A percentile compares a stretch with the other conserved stretches of the same genome.
These are phyloP conservation scores for Euglossa dilemma DNA, from an alignment of 1,140 invertebrate species.

Conservation along the genomic window DNA sequence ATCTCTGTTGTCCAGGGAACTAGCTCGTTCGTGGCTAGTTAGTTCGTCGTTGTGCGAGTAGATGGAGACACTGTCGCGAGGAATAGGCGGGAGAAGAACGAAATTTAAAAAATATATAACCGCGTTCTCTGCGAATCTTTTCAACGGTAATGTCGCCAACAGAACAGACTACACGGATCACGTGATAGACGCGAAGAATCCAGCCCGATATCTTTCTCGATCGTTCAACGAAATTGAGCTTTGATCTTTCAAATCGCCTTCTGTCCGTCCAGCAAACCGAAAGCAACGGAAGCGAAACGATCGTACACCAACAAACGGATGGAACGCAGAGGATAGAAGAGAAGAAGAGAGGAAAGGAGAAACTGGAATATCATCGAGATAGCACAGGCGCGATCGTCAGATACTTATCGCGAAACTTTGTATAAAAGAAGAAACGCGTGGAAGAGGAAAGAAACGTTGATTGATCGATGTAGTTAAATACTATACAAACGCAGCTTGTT, in stretches of 20 bases:
- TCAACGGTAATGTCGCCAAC: background rate
- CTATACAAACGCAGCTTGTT: slow-evolving; percentile 52
- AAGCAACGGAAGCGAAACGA: slow-evolving; percentile 53
- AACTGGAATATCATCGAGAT: slow-evolving; percentile 23
- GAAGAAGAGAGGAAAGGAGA: background rate
- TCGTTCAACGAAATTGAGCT: slow-evolving; percentile 38
- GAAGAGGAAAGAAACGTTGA: slow-evolving; percentile 47
- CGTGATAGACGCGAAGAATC: background rate
- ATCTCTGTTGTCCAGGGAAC: slow-evolving; percentile 34
- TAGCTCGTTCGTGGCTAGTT: slow-evolving; percentile 35
- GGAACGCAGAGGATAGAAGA: background rate
- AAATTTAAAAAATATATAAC: slow-evolving; percentile 70
- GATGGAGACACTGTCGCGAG: slow-evolving; percentile 35
- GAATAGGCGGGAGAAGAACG: background rate
- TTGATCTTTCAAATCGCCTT: slow-evolving; percentile 63
- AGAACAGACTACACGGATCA: background rate
- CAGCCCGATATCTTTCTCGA: slow-evolving; percentile 33
- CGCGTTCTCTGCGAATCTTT: slow-evolving; percentile 51
- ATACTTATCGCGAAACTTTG: slow-evolving; percentile 47
- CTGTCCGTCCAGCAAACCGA: slow-evolving; percentile 72
- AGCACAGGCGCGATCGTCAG: slow-evolving; percentile 41
- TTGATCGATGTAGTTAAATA: slow-evolving; percentile 70
- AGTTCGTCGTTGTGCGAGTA: background rate
- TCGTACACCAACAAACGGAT: background rate
- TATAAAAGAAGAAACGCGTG: slow-evolving; percentile 2